Evolutionary conservation across 2,888 invertebrate species (phyloP), one percentile per base, ranked within the genome.

Genomic region (Dione vanillae): DNA sequence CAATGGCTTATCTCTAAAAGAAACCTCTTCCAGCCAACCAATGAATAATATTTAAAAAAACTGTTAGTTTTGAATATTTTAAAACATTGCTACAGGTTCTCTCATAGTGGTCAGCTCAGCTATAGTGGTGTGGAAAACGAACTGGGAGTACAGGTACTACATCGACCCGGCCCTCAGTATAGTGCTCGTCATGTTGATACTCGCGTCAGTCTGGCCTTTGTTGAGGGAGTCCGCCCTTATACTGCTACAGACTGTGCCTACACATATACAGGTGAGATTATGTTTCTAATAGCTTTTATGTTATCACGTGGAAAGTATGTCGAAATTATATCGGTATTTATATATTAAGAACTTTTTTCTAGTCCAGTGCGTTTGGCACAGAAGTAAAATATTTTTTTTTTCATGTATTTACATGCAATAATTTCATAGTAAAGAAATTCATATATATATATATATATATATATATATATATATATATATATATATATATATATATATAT

Each of bases 171-270:
- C 97, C 35, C 95, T 99, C 74, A 98, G 98, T 84, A 95, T 99
- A 82, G 92, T 98, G 49, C 94, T 99, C 83, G 98, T 99, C 11
- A 89, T 96, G 45, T 94, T 98, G 56, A 98, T 98, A 77, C 91
- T 98, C 75, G 95, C 96, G 75, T 98, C 98, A 0, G 98, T 98
- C 16, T 98, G 98, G 98, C 98, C 98, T 8, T 91, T 98, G 76
- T 92, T 99, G 64, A 95, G 97, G 79, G 99, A 99, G 88, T 99
- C 99, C 0, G 98, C 99, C 5, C 94, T 98, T 75, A 99, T 99
- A 83, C 93, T 99, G 72, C 94, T 99, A 62, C 99, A 99, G 93
- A 99, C 99, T n/a, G 99, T 99, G 71, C 99, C 99, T 64, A 98
- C 98, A 16, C 99, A 99, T 89, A 98, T 99, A 83, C 97, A 98